Conservation (phyloP, 2,113 vertebrate species). For the Myrmophylax atrothorax region DNA sequence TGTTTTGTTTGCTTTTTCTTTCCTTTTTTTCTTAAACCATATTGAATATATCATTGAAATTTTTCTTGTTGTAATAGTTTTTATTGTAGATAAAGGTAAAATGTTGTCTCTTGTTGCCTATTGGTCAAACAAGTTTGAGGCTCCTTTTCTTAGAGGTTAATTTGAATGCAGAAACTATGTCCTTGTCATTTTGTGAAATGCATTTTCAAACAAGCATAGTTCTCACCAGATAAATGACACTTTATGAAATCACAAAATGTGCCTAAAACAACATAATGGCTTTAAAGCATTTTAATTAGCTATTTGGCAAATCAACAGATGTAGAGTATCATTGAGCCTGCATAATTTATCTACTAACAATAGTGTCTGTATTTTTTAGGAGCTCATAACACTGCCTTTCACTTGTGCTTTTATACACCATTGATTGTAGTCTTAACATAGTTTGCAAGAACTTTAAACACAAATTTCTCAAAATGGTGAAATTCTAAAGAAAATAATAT, state of each 20-base stretch:
- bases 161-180: conserved; percentile 17
- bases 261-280: conserved; percentile 59
- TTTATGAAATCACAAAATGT: conserved; percentile 68
- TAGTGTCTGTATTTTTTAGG: conserved; percentile 42
- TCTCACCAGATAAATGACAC: conserved; percentile 61
- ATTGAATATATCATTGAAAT: not conserved
- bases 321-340: conserved; percentile 24
- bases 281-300: conserved; percentile 72
- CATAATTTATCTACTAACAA: conserved; percentile 71
- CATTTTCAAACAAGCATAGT: conserved; percentile 45
- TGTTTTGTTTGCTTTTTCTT: not conserved
- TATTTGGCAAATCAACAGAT: conserved; percentile 69
- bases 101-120: not conserved
- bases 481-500: not conserved
- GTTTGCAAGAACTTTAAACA: conserved; percentile 15
- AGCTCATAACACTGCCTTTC: not conserved
- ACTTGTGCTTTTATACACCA: conserved; percentile 16
- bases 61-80: not conserved
- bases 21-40: not conserved
- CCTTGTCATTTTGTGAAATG: not conserved
- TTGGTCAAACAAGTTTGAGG: not conserved
- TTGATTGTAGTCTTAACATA: not conserved
- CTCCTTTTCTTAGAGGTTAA: not conserved
- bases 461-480: not conserved
- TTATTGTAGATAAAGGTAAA: not conserved